Evolutionary conservation across 2,797 vertebrate genomes (phyloP).

Genomic region (Arremon brunneinucha): DNA sequence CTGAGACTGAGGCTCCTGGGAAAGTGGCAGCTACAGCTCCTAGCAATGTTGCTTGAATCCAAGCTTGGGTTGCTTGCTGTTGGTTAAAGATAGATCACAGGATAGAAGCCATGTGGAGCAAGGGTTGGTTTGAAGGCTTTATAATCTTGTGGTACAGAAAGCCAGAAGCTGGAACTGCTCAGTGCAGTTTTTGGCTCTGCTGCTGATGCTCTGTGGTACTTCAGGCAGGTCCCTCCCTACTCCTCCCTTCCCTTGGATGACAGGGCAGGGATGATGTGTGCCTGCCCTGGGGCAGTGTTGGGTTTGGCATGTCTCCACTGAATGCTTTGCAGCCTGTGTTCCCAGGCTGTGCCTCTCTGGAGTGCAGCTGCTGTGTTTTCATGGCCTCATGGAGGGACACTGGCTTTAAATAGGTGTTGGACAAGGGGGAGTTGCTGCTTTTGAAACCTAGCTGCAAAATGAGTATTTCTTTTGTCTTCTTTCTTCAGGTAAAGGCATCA

Average conservation of each 20-base stretch:
- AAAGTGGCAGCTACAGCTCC: background rate
- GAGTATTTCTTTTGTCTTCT: background rate
- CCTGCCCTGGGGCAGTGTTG: background rate
- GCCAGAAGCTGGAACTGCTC: background rate
- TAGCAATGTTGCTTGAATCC: background rate
- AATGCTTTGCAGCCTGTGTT: background rate
- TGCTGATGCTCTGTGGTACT: background rate
- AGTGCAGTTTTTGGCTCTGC: background rate
- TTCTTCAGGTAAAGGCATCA: slow-evolving; percentile 83
- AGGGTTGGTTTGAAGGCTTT: background rate
- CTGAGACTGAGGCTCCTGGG: background rate
- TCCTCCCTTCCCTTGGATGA: background rate
- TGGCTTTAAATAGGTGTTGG: background rate
- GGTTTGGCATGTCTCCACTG: background rate
- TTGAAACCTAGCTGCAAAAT: background rate
- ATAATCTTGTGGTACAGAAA: background rate
- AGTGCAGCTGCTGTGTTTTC: background rate
- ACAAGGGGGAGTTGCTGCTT: background rate
- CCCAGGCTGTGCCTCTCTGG: background rate
- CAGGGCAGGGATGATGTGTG: background rate
- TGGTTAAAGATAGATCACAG: background rate
- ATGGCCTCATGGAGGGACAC: background rate
- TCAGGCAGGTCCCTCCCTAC: background rate
- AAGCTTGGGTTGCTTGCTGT: background rate
- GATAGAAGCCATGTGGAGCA: background rate